phyloP scores from a whole-genome alignment of 2,888 invertebrate genomes.

The Ceraclea dissimilis region DNA sequence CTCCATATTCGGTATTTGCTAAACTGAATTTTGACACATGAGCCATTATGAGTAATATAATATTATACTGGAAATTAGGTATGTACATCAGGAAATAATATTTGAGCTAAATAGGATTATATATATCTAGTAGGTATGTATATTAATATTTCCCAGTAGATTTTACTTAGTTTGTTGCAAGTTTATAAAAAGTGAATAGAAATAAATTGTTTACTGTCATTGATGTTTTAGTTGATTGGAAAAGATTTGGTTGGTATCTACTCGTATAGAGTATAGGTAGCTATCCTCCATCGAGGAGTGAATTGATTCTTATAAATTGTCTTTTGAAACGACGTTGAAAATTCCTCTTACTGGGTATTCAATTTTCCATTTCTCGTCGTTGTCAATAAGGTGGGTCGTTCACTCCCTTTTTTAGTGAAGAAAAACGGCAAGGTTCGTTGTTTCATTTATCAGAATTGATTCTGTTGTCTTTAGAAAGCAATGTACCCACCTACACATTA shows the following conservation, averaged over 20 bases:
- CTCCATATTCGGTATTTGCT: no score
- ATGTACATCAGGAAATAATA: no score
- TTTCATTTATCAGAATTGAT: constrained; percentile 24
- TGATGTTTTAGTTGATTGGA: not conserved
- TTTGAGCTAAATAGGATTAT: no score
- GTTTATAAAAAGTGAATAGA: not conserved
- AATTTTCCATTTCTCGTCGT: constrained; percentile 5
- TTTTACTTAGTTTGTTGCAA: not conserved
- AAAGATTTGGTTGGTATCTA: not conserved
- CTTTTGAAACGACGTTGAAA: not conserved
- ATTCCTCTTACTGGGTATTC: not conserved
- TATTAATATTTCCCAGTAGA: no score
- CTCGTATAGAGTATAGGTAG: no score
- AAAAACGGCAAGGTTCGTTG: not conserved
- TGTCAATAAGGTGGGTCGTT: constrained; percentile 11
- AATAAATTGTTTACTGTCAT: not conserved
- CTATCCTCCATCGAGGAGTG: no score
- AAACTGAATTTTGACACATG: no score
- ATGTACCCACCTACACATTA: no score
- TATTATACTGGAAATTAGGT: no score
- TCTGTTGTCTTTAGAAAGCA: not conserved
- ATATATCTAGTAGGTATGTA: no score
- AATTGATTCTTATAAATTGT: not conserved
- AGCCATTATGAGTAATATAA: no score
- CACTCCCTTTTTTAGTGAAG: not conserved